Base-by-base conservation (phyloP, 2,113 vertebrate species). In the Mormyrus lacerda region DNA sequence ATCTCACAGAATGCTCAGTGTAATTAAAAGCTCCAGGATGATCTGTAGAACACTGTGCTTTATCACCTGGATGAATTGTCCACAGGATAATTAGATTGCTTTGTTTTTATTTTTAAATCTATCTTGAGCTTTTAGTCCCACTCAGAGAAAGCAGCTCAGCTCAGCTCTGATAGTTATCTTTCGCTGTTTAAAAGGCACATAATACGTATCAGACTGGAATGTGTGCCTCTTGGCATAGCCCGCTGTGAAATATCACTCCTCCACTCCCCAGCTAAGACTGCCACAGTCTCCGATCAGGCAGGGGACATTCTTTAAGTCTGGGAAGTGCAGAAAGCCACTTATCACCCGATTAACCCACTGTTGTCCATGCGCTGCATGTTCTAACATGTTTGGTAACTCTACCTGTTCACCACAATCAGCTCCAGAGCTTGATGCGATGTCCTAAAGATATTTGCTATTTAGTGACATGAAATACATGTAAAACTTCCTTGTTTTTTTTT, bases 401-500 rank as follows among this genome's bases (percentile, higher is more conserved):
- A 15, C 35, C 35, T 42, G 4, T 19, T 42, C 73, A 8, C 73
- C 73, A 27, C 6, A 39, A 76, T 73, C 65, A 73, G n/a, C 65
- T 31, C 10, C 3, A 3, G 31, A 76, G 13, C 69, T 76, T 53
- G 44, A 76, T 39, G 53, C 48, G 31, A 45, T 84, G 90, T 90
- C 83, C 87, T 90, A 90, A 91, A 93, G 93, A 83, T 93, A 93
- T 94, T 94, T 92, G 92, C 92, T 92, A 93, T 55, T 90, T 76
- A 17, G 82, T 21, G 90, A 91, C 90, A 90, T 93, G 93, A 42
- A 79, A 79, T 79, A 6, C 35, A 39, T 42, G 35, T 19, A 91
- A 93, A 93, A 79, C 90, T 91, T 91, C 89, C 90, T 82, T 91
- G 87, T 91, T 88, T 91, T 91, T 82, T 90, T 90, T 47, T 89